Base-by-base conservation (phyloP, 2,888 invertebrate genomes). In the Lysandra bellargus region DNA sequence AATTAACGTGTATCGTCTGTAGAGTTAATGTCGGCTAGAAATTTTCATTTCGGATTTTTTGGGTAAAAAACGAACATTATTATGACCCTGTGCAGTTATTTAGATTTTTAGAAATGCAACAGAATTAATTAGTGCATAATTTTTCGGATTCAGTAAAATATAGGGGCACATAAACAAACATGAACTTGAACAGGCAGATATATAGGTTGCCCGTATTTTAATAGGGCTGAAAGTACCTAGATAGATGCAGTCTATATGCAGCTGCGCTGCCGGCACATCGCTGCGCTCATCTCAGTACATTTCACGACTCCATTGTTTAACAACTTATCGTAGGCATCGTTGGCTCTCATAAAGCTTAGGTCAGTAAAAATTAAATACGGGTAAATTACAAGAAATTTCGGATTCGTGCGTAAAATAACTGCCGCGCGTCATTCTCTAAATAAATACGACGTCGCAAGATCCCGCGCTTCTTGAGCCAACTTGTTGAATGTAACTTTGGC, bases 191-290 rank as follows among this genome's bases (percentile, higher is more conserved):
- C 57, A 72, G 6, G n/a, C 57, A 30, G 78, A 40, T 73, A 74
- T 74, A 57, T 73, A 44, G 60, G 60, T 60, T 57, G 57, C 60
- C 37, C 78, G 40, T 79, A 79, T 79, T 79, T 79, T 64, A 73
- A 74, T 79, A 64, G 33, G 61, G 78, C 79, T 80, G 61, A 61
- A 80, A 76, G 33, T 73, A 78, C 80, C 80, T 81, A 80, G 82
- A 79, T 72, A 49, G 80, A 80, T 83, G 83, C 84, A 85, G 83
- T 83, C 79, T 80, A 80, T 78, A 83, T 84, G 84, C 85, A 85
- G 82, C 81, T 81, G 82, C 81, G 83, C 82, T 77, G 76, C 82
- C 30, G 44, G 49, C 81, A 75, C 81, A 82, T 74, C n/a, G 78
- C n/a, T 80, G 78, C 80, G 79, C 61, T 60, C 75, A 33, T 79